Base-by-base conservation (phyloP, 1,140 invertebrate genomes). In the Diabrotica undecimpunctata region DNA sequence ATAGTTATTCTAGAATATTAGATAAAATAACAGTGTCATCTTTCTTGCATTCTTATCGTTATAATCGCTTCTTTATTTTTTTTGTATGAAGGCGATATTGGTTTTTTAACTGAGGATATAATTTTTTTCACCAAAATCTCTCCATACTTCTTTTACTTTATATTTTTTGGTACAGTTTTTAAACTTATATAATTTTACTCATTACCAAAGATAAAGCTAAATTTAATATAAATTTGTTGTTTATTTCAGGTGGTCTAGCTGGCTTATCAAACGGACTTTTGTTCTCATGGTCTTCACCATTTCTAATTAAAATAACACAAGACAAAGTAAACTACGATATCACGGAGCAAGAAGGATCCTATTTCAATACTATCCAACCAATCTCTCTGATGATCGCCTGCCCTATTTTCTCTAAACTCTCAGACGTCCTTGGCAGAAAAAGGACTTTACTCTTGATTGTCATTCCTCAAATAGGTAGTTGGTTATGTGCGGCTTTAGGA, bases 361-460 rank as follows among this genome's bases (percentile, higher is more conserved):
- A 59, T n/a, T 62, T 68, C n/a, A 64, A 41, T 2, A 14, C 52
- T 25, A 61, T 61, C 11, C 59, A 41, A 9, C 46, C 59, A 25
- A 52, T 61, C 51, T 12, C 59, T n/a, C 39, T 63, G 36, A 60
- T 69, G 13, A 14, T 67, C 10, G 54, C 61, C 6, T 50, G 58
- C 7, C 52, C 65, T 8, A 52, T 66, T 10, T 70, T 70, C 54
- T 68, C 64, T 5, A 68, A 65, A 62, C 41, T 69, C 0, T 64
- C 13, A 25, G 69, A 72, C 41, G 38, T 61, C 0, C 63, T 74
- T 12, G 72, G 72, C 10, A 65, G 69, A 35, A 74, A 72, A 67
- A 25, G 57, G 10, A 61, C 67, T 5, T 25, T 74, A 6, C n/a
- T 74, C 12, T 41, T 71, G 7, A 54, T 68, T 12, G 56, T 61